Evolutionary conservation across 2,113 vertebrate species (phyloP).

Genomic region (Noctilio leporinus): DNA sequence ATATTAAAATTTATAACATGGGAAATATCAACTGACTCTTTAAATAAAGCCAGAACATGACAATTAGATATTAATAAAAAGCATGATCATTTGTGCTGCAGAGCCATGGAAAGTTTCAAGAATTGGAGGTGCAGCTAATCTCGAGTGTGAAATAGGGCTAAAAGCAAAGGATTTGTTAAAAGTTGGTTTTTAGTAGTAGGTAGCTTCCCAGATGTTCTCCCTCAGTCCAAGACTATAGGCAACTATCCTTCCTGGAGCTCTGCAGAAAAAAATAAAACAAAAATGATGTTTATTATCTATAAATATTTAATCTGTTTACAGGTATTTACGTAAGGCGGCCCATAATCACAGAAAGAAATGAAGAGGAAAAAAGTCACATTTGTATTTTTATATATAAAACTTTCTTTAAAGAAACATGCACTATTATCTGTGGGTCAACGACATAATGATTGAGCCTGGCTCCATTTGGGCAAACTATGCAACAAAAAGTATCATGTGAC

Average conservation of each 20-base stretch:
- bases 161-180: background rate
- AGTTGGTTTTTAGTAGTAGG: background rate
- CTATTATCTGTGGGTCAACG: background rate
- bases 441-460: background rate
- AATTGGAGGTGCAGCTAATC: background rate
- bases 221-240: fast-evolving
- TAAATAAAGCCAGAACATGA: background rate
- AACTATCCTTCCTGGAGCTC: background rate
- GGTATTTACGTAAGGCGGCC: background rate
- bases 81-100: background rate
- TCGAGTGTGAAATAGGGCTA: background rate
- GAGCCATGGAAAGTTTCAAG: background rate
- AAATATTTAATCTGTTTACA: background rate
- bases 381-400: background rate
- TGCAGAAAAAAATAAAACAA: background rate
- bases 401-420: background rate
- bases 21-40: background rate
- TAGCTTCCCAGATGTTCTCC: background rate
- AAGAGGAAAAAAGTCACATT: background rate
- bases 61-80: background rate
- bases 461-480: background rate
- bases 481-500: background rate
- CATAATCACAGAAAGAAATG: background rate
- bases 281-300: background rate
- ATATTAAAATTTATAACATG: background rate